Conservation (phyloP, 2,888 invertebrate genomes). For the Pristionchus japonicus region DNA sequence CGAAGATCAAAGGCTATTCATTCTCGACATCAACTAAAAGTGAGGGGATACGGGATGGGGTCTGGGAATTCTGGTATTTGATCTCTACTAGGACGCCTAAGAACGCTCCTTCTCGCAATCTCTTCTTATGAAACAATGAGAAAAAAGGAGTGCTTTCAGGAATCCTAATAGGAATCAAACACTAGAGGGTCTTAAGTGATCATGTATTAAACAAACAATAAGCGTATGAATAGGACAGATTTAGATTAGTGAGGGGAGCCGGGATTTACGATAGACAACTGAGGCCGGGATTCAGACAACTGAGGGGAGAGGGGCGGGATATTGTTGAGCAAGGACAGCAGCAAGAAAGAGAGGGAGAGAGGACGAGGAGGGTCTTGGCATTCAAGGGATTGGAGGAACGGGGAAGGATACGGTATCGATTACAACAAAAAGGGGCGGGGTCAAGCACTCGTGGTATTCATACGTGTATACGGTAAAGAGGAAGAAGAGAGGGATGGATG, state of each 20-base stretch:
- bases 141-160: background rate
- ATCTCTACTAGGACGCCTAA: background rate
- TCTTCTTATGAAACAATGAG: background rate
- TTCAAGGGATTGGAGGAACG: background rate
- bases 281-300: too few species aligned
- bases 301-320: background rate
- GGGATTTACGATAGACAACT: background rate
- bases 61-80: too few species aligned
- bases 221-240: conserved; percentile 18
- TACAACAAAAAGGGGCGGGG: background rate
- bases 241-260: background rate
- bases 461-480: conserved; percentile 32
- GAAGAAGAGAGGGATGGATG: background rate
- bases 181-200: background rate
- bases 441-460: conserved; percentile 23
- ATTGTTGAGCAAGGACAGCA: background rate
- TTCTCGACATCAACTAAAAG: background rate
- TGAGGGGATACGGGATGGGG: background rate
- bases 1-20: background rate
- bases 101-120: background rate
- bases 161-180: background rate
- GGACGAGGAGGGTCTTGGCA: background rate
- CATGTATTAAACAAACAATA: conserved; percentile 23
- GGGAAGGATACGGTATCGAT: background rate
- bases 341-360: background rate